Evolutionary conservation across 1,140 invertebrate genomes (phyloP), one percentile per base, ranked within the genome.

Genomic region (Ceratina japonica): DNA sequence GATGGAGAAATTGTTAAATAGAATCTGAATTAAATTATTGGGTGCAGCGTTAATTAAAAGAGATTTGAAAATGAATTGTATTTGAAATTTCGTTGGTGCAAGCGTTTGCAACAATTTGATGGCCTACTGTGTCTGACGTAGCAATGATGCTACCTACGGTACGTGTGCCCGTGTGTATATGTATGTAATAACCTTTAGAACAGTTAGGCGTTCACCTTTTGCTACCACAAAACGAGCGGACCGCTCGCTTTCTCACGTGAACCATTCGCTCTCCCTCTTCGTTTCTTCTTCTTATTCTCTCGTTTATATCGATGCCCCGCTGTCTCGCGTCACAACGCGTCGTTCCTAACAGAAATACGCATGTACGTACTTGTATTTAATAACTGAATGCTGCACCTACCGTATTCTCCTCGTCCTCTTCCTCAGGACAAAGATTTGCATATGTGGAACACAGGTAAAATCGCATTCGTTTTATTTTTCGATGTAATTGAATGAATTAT

Each of bases 121-220:
- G 37, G 37, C 37, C 59, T 69, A 37, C 22, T 5, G 2, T 13
- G 44, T 69, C 73, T 58, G 52, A 79, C 70, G 70, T 51, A 58
- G 13, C 72, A 65, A 81, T 84, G 82, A 81, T 84, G 54, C 54
- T n/a, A 81, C 83, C 22, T 65, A 51, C 70, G 79, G 80, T 73
- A 44, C 5, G 37, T 10, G 37, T 44, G 37, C 10, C 37, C 37
- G 37, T 44, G 37, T 44, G 10, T 44, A 44, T 44, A 44, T 44
- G 37, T 44, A 44, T 44, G 54, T n/a, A 84, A 75, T 85, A 85
- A 85, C 83, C 84, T 85, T 85, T 78, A 72, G 75, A 79, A 71
- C 83, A 80, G 83, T 84, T 84, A 84, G 78, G 52, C 72, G 79
- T 64, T 85, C 84, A 85, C 84, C 83, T 85, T 85, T 85, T 85